Evolutionary conservation across 2,797 vertebrate species (phyloP), one percentile per base, ranked within the genome.

Genomic region (Botia almorhae): DNA sequence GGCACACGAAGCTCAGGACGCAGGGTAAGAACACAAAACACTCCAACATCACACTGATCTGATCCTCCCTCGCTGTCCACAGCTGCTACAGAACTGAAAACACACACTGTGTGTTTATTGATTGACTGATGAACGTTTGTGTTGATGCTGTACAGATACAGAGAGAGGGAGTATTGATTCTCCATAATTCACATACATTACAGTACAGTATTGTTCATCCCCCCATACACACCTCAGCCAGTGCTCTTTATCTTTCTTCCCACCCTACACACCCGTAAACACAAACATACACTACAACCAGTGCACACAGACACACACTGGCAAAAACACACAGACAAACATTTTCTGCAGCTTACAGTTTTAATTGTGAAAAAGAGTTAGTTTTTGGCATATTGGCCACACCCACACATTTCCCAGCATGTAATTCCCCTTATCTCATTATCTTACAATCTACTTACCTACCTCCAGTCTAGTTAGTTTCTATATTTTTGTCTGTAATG

Each of bases 1-100:
- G 94, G 97, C 97, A 81, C 97, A 99, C 6, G 97, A 99, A 94
- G 97, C 97, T 82, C 97, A 99, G 88, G 97, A 99, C 7, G 97
- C 97, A 80, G 97, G 97, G 97, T 99, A 91, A 95, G 95, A 46
- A 51, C 6, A 74, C 16, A 46, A 51, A 3, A 74, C 16, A 17
- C 17, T 33, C 55, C 16, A n/a, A n/a, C n/a, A 8, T 23, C 55
- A 39, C 39, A 39, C 36, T n/a, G n/a, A 36, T 36, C 36, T 36
- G 2, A 36, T 36, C 36, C 36, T 36, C 36, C 6, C 36, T 36
- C 5, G 7, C 4, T 6, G 2, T 2, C 2, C 39, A 3, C 39
- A 39, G 39, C 39, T 39, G 39, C 39, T 0, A 39, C 39, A 39
- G 2, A 39, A 76, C 76, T 77, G 81, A 77, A 71, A 76, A 65